These are phyloP conservation scores for Endomychus coccineus DNA, from an alignment of 2,888 invertebrate species.

Conservation along the genomic window DNA sequence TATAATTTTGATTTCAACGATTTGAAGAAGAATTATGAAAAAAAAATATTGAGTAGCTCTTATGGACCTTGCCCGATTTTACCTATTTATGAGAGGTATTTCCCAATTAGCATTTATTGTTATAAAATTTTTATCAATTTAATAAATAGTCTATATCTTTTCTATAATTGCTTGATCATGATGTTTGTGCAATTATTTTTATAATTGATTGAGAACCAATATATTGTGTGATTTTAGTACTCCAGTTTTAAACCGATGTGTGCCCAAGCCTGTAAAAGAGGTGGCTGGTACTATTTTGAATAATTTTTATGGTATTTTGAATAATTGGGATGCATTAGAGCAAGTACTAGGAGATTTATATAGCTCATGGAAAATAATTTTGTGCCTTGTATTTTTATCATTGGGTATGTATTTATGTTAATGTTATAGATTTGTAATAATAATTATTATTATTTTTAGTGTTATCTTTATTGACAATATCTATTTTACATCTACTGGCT, in stretches of 20 bases:
- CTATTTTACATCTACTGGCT: slow-evolving; percentile 76
- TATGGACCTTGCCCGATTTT: slow-evolving; percentile 71
- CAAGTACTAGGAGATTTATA: slow-evolving; percentile 84
- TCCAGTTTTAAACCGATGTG: slow-evolving; percentile 79
- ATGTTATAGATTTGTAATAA: neutral
- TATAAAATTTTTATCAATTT: too few species aligned
- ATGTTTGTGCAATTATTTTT: slow-evolving; percentile 6
- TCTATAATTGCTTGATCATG: neutral
- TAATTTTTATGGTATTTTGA: slow-evolving; percentile 73
- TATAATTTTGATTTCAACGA: slow-evolving; percentile 58
- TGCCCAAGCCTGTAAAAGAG: slow-evolving; percentile 66
- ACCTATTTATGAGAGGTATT: slow-evolving; percentile 67
- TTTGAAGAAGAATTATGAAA: slow-evolving; percentile 35
- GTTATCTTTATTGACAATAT: slow-evolving; percentile 73
- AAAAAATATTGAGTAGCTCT: slow-evolving; percentile 39
- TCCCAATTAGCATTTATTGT: neutral
- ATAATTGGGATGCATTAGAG: slow-evolving; percentile 83
- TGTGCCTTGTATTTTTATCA: slow-evolving; percentile 70
- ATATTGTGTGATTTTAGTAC: slow-evolving; percentile 46
- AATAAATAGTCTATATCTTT: too few species aligned
- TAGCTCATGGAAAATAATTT: slow-evolving; percentile 79
- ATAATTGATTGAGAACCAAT: too few species aligned
- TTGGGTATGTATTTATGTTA: slow-evolving; percentile 57
- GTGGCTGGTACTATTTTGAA: slow-evolving; percentile 55
- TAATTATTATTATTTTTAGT: slow-evolving; percentile 55